Base-by-base conservation (phyloP, 2,797 vertebrate genomes). In the Nothura maculosa region DNA sequence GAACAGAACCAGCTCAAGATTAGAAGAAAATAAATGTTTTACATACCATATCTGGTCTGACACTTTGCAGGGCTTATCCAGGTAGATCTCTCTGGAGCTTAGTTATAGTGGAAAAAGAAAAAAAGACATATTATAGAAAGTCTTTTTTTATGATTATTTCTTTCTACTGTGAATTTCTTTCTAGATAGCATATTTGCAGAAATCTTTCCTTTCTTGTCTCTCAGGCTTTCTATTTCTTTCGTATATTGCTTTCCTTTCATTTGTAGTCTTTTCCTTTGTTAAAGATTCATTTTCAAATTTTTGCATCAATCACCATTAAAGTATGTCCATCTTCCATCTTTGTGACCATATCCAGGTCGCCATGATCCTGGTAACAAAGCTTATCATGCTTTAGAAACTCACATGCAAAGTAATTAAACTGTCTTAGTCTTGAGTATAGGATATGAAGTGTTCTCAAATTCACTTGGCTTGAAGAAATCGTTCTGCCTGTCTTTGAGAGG, bases 21-120 rank as follows among this genome's bases (percentile, higher is more conserved):
- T 79, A 91, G 85, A 92, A 85, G 55, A 87, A 70, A 83, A 40
- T 25, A 63, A 74, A 68, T 82, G 30, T 88, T 95, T 91, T 94
- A 81, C 73, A 57, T 50, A 86, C 52, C 16, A 10, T 85, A 84
- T 85, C 74, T 72, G 68, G 21, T 55, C 67, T 91, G 81, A 69
- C 73, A 67, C 19, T 87, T 64, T 63, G 42, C 0, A 0, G 88
- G 90, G 58, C 62, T 88, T 12, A 57, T 92, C 62, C 72, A 30
- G 69, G 45, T 82, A 87, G n/a, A 43, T 76, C 34, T 92, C 90
- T 60, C 72, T 27, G 14, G 78, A 58, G 76, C 83, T 96, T 87
- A 89, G 72, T 90, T 94, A 62, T 48, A 87, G 28, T 76, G 85
- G 80, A 77, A 83, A 94, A 84, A 95, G 75, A 84, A 94, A 88